A percentile compares a stretch with the other conserved stretches of the same genome.
These are phyloP conservation scores for Drosophila subsilvestris DNA, from an alignment of 2,888 invertebrate species.

Conservation along the genomic window DNA sequence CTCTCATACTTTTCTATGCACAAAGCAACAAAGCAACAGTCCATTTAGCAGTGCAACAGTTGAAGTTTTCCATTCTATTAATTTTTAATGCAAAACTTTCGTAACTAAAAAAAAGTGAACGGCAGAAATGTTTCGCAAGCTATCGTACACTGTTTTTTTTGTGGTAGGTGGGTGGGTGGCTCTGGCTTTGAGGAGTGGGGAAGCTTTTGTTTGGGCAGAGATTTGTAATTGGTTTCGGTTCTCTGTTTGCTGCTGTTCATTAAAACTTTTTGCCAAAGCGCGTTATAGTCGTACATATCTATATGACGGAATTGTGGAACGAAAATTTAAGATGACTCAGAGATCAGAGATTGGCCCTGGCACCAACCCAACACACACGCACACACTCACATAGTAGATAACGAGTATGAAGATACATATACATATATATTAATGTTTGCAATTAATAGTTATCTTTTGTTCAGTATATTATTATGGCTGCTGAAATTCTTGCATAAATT, in stretches of 20 bases:
- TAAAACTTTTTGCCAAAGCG: slow-evolving; percentile 4
- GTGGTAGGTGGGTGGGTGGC: slow-evolving; percentile 43
- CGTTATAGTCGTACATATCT: slow-evolving; percentile 1
- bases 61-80: slow-evolving; percentile 71
- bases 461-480: too few species aligned
- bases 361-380: background rate
- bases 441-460: too few species aligned
- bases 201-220: slow-evolving; percentile 32
- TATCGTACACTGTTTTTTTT: background rate
- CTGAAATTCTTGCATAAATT: too few species aligned
- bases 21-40: background rate
- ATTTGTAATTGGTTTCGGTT: slow-evolving; percentile 37
- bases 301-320: slow-evolving; percentile 19
- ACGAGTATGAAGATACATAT: background rate
- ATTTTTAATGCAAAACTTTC: slow-evolving; percentile 64
- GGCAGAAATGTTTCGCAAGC: slow-evolving; percentile 51
- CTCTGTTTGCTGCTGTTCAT: slow-evolving; percentile 13
- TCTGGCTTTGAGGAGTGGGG: slow-evolving; percentile 1
- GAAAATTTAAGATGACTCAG: slow-evolving; percentile 27
- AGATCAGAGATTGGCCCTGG: background rate
- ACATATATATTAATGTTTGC: too few species aligned
- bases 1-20: slow-evolving; percentile 3
- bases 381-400: background rate
- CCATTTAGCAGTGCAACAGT: slow-evolving; percentile 31
- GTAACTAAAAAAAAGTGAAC: slow-evolving; percentile 66